phyloP scores from a whole-genome alignment of 2,888 invertebrate species.

The Acleris literana region DNA sequence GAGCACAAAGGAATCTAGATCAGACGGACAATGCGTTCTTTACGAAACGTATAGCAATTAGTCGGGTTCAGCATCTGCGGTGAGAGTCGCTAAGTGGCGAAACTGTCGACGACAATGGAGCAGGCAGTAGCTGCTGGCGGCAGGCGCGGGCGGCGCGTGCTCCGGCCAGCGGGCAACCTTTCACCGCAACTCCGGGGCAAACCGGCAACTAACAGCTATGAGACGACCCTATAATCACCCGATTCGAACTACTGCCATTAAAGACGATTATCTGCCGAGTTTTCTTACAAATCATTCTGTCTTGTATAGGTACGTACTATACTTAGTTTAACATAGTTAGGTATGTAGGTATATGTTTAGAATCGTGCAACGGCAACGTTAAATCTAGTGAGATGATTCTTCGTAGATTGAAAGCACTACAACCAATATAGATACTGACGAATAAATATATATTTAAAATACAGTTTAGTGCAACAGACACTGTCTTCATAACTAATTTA shows the following conservation, averaged over 20 bases:
- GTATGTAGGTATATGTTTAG: too few species aligned
- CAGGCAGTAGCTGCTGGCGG: slow-evolving; percentile 51
- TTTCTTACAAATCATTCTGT: slow-evolving; percentile 2
- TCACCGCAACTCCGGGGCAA: slow-evolving; percentile 50
- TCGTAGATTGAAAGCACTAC: too few species aligned
- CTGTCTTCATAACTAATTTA: slow-evolving; percentile 38
- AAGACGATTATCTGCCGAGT: slow-evolving; percentile 15
- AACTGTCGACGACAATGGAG: slow-evolving; percentile 67
- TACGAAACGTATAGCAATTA: slow-evolving; percentile 74
- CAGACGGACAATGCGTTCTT: slow-evolving; percentile 74
- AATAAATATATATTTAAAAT: too few species aligned
- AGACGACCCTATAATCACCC: slow-evolving; percentile 14
- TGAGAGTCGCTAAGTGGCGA: slow-evolving; percentile 79
- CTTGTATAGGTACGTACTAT: too few species aligned
- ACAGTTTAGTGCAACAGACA: too few species aligned
- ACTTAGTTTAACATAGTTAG: too few species aligned
- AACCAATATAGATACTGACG: too few species aligned
- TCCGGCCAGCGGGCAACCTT: slow-evolving; percentile 74
- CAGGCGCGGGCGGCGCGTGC: slow-evolving; percentile 47
- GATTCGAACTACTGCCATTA: slow-evolving; percentile 17
- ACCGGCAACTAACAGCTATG: slow-evolving; percentile 9
- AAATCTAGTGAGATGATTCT: too few species aligned
- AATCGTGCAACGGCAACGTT: too few species aligned
- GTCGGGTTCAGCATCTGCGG: slow-evolving; percentile 66
- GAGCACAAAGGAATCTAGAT: slow-evolving; percentile 72